A percentile compares a stretch with the other conserved stretches of the same genome.
phyloP scores from a whole-genome alignment of 2,797 vertebrate genomes.

The Hydrophis major region DNA sequence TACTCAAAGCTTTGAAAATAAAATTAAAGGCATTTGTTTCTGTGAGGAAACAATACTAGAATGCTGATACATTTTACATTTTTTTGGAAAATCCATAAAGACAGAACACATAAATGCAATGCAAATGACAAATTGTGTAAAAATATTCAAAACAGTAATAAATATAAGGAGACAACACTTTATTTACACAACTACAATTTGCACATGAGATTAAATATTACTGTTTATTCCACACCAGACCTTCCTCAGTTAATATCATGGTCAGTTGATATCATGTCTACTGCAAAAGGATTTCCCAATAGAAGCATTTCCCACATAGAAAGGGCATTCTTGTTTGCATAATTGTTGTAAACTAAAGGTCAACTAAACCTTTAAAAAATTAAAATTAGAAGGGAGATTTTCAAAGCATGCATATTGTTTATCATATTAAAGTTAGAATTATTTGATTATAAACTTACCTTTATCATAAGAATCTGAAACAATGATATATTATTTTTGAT shows the following conservation, averaged over 20 bases:
- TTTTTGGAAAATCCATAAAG: not conserved
- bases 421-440: no score
- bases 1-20: not conserved
- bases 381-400: not conserved
- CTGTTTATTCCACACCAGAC: no score
- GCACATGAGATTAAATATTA: no score
- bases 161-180: no score
- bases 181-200: not conserved
- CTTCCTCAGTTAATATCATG: not conserved
- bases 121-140: not conserved
- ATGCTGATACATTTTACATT: not conserved
- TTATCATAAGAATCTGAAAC: no score
- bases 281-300: no score
- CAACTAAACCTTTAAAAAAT: not conserved
- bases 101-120: not conserved
- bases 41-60: not conserved
- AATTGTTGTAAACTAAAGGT: not conserved
- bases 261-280: not conserved
- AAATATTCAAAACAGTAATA: not conserved
- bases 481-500: not conserved
- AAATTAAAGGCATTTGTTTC: not conserved
- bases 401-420: no score
- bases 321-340: not conserved
- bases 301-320: not conserved
- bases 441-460: no score